Base-by-base conservation (phyloP, 2,888 invertebrate genomes). In the Polymixis lichenea region DNA sequence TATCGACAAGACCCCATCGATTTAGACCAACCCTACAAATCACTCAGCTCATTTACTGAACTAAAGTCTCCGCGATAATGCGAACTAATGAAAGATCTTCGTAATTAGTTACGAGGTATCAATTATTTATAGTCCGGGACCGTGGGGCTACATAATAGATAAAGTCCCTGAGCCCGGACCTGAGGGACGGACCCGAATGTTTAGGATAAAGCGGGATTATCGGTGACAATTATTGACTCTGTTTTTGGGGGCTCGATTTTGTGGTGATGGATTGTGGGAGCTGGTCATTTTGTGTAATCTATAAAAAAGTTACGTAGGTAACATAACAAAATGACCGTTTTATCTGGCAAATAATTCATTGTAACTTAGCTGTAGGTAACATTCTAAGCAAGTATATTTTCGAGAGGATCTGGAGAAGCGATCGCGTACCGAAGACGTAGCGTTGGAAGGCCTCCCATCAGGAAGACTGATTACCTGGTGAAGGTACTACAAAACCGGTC, bases 21-120 rank as follows among this genome's bases (percentile, higher is more conserved):
- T 73, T 72, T 9, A 5, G 13, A 17, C 46, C 76, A 75, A 38
- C 75, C 72, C 77, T 78, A 82, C 77, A 83, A 88, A 86, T 88
- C 89, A 88, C 83, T 88, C 83, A 84, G 80, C 71, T 87, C 84
- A 86, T 82, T 89, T 78, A 74, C 80, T 77, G 76, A 83, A 81
- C 89, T 77, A 75, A 86, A 85, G 82, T 84, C 86, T 55, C 73
- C 77, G 78, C 83, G 89, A 90, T 90, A 91, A 89, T 90, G 85
- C 84, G 88, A 82, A 86, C 89, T 90, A 91, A 91, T 90, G 91
- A 91, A 91, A 89, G 92, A 90, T 89, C 88, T 87, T 79, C 73
- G 89, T 91, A 93, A 94, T 94, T 93, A 93, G 93, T 91, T 90
- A 90, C 90, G 86, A 87, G 89, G 87, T 90, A 91, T 94, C 91